Percentiles rank a stretch among this genome's conserved stretches.
Conservation (phyloP, 2,888 invertebrate species). For the Napeogenes inachia region DNA sequence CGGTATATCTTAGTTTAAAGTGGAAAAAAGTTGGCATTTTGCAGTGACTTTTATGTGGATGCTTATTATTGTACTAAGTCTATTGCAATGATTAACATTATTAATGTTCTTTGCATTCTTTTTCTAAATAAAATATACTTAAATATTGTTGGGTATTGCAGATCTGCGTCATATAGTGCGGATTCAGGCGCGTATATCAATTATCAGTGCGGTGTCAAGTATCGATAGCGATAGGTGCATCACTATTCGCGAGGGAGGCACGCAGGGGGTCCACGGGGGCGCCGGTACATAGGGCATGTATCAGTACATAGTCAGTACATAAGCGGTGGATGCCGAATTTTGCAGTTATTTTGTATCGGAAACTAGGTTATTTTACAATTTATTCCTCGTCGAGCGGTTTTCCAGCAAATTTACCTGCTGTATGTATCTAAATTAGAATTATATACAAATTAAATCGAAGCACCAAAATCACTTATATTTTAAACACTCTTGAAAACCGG, state of each 20-base stretch:
- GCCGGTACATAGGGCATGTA: constrained; percentile 68
- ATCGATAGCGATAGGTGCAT: constrained; percentile 53
- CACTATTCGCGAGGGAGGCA: constrained; percentile 67
- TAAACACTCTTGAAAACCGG: too few relatives aligned
- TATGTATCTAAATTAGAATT: background rate
- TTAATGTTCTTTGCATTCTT: too few relatives aligned
- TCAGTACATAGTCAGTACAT: constrained; percentile 70
- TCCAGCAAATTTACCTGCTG: constrained; percentile 12
- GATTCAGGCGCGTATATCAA: background rate
- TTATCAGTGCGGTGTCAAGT: constrained; percentile 37
- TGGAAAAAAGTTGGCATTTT: too few relatives aligned
- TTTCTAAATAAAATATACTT: too few relatives aligned
- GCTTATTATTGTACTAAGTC: too few relatives aligned
- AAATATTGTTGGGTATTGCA: background rate
- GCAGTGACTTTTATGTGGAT: too few relatives aligned
- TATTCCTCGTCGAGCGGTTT: constrained; percentile 45
- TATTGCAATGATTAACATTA: too few relatives aligned
- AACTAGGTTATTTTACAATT: constrained; percentile 75
- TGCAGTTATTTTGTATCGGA: constrained; percentile 75
- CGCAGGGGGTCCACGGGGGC: constrained; percentile 48
- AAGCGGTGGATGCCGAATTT: constrained; percentile 69
- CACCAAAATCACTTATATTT: too few relatives aligned
- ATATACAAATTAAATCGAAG: background rate
- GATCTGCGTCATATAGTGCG: background rate
- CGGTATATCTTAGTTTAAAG: too few relatives aligned